Evolutionary conservation across 2,888 invertebrate genomes (phyloP).

Genomic region (Euplagia quadripunctaria): DNA sequence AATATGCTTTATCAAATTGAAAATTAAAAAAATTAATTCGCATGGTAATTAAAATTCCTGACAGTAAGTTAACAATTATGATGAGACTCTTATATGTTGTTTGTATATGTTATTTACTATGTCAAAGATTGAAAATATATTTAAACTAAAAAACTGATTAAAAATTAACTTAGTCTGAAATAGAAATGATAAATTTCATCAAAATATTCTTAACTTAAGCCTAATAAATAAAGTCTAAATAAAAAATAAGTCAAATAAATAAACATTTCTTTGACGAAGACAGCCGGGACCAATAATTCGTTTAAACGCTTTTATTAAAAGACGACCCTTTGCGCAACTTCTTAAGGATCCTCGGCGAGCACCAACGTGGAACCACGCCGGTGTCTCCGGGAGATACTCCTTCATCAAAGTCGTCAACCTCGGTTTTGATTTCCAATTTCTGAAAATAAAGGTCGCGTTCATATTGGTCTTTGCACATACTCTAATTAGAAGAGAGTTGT

Average conservation of each 20-base stretch:
- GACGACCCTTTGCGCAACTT: conserved; percentile 72
- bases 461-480: background rate
- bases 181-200: background rate
- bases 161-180: background rate
- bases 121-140: background rate
- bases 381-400: conserved; percentile 90
- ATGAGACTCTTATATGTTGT: background rate
- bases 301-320: conserved; percentile 71
- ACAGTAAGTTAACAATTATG: background rate
- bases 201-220: background rate
- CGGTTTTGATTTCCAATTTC: conserved; percentile 98
- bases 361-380: conserved; percentile 89
- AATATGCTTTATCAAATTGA: background rate
- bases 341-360: conserved; percentile 90
- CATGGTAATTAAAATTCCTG: background rate
- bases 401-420: conserved; percentile 96
- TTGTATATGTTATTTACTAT: background rate
- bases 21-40: background rate
- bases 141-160: background rate
- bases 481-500: background rate
- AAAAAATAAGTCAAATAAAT: too few relatives aligned
- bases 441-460: conserved; percentile 65
- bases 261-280: background rate
- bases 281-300: conserved; percentile 22
- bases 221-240: too few relatives aligned